Conservation (phyloP, 1,140 invertebrate species). For the Asobara japonica region DNA sequence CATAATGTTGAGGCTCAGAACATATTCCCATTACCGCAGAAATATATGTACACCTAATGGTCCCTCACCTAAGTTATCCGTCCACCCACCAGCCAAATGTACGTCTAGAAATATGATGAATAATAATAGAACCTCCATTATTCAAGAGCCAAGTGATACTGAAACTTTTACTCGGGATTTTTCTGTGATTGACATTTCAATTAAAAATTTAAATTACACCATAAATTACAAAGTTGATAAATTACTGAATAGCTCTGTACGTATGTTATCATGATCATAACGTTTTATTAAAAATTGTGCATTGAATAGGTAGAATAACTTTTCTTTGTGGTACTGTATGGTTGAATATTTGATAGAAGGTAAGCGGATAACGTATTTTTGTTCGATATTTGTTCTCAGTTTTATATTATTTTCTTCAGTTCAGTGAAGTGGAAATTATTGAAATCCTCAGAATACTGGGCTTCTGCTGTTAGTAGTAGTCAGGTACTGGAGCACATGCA, state of each 20-base stretch:
- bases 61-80: too few relatives aligned
- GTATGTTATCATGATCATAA: not conserved
- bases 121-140: slow-evolving; percentile 4
- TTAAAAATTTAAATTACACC: not conserved
- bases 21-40: too few relatives aligned
- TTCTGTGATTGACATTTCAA: slow-evolving; percentile 1
- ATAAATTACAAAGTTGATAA: not conserved
- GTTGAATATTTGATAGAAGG: not conserved
- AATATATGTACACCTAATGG: too few relatives aligned
- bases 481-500: slow-evolving; percentile 91
- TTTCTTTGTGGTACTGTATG: not conserved
- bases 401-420: not conserved
- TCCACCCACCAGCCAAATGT: not conserved
- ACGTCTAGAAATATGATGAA: not conserved
- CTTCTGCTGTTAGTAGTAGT: slow-evolving; percentile 80
- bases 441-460: not conserved
- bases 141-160: not conserved
- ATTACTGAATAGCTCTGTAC: not conserved
- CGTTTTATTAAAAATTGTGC: not conserved
- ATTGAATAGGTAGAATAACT: not conserved
- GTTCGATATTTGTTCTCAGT: not conserved
- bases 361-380: too few relatives aligned
- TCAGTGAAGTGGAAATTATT: not conserved
- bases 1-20: too few relatives aligned
- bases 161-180: not conserved